Evolutionary conservation across 1,140 invertebrate species (phyloP), one percentile per base, ranked within the genome.

Genomic region (Aculops lycopersici): DNA sequence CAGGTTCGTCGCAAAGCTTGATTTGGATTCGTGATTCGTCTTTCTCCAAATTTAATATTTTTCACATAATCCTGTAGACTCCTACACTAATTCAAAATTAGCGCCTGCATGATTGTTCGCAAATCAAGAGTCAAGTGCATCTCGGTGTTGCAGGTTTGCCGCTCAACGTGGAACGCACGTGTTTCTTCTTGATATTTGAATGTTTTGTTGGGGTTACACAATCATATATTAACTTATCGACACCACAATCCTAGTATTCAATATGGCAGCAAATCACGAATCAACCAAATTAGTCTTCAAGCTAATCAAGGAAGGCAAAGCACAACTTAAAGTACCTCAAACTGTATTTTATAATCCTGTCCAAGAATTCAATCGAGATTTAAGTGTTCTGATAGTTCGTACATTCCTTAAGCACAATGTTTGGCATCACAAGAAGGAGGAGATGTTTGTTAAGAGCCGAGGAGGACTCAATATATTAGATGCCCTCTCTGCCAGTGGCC

Each of bases 281-380:
- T 8, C 24, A 8, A 8, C n/a, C 8, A 8, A 31, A 31, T 31
- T 31, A 31, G 8, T 31, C 8, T 8, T n/a, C n/a, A 31, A 31
- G n/a, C 8, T n/a, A 8, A 44, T 70, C 20, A 59, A 48, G 42
- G 79, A 84, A 62, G 79, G 79, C 0, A 59, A 67, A 51, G 76
- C 76, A 2, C 64, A 66, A 50, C 68, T 81, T 43, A 49, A 64
- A 13, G 56, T 70, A 14, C 65, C 64, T 8, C 65, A 68, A 37
- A 67, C 72, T 53, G 80, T 92, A 0, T 95, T 95, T 58, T 94
- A 92, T 52, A 95, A 94, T 61, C 81, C 80, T 2, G 84, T 90
- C 15, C 86, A 95, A 58, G 78, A 92, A 58, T 92, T 94, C 50
- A 94, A 94, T 53, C 63, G 86, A 50, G 86, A 95, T 61, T 56